These are phyloP conservation scores for Epicauta chinensis DNA, from an alignment of 1,140 invertebrate species.

Conservation along the genomic window DNA sequence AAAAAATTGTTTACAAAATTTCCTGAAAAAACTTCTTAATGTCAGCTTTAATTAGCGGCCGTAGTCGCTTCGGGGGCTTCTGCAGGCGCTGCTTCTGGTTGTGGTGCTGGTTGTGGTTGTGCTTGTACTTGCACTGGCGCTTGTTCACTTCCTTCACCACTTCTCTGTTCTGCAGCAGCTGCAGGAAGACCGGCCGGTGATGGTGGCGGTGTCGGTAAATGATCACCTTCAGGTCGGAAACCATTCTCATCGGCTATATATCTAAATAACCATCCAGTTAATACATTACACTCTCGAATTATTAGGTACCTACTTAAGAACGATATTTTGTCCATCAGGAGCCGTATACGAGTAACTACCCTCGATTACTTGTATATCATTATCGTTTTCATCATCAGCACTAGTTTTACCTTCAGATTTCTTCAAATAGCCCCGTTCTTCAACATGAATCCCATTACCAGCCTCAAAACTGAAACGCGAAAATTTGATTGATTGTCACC, in stretches of 20 bases:
- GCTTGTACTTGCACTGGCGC: too few relatives aligned
- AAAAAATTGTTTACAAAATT: too few relatives aligned
- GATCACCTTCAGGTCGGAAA: constrained; percentile 55
- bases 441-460: constrained; percentile 55
- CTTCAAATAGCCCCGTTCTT: constrained; percentile 56
- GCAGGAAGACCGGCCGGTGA: constrained; percentile 57
- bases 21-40: too few relatives aligned
- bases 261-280: background rate
- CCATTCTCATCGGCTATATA: constrained; percentile 57
- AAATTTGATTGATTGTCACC: background rate
- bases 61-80: too few relatives aligned
- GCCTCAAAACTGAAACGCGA: constrained; percentile 51
- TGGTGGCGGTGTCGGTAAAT: constrained; percentile 62
- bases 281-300: background rate
- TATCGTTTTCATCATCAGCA: constrained; percentile 46
- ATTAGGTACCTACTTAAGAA: constrained; percentile 35
- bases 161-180: background rate
- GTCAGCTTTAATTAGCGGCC: too few relatives aligned
- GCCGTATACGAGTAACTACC: constrained; percentile 61
- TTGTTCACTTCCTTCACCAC: background rate
- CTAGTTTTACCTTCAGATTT: constrained; percentile 45
- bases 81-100: too few relatives aligned
- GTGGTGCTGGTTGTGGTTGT: constrained; percentile 1
- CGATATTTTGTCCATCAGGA: constrained; percentile 53
- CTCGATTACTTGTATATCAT: constrained; percentile 51